Base-by-base conservation (phyloP, 2,113 vertebrate species). In the Hyaena hyaena region DNA sequence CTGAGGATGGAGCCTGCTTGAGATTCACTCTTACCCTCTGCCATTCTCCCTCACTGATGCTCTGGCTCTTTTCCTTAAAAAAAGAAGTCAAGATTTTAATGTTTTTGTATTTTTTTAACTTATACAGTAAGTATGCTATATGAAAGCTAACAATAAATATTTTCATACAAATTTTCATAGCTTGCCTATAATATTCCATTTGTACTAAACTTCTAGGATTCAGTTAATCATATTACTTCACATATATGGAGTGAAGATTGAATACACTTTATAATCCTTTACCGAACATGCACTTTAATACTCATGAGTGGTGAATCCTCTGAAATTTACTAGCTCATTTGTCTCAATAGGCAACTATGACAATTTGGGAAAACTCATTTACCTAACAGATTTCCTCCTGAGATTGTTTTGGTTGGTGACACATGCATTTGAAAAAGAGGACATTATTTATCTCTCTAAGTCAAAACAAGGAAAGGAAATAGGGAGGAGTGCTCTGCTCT, bases 251-350 rank as follows among this genome's bases (percentile, higher is more conserved):
- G 5, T 95, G 15, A 90, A 90, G 55, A 66, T 21, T 63, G n/a
- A 96, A 19, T 83, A 61, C 24, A 19, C 39, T 12, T 50, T 94
- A 68, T 82, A 73, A 79, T 88, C 98, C 91, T 94, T 96, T 96
- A 26, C 53, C 61, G 93, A 96, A 80, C 19, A 16, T 53, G 26
- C 0, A 93, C 10, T 96, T 16, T 80, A 43, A 89, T 79, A 96
- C 19, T 35, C 90, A 28, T 50, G 90, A 95, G 17, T 74, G 92
- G 48, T 31, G 39, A 92, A 93, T 66, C 4, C 63, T 97, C 55
- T 66, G 61, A 97, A 98, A 97, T 1, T 5, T 63, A 94, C 16
- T 74, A 69, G 88, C 0, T 21, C 68, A 50, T 97, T 93, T 97
- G 69, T 69, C 45, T 63, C 53, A n/a, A 23, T 73, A 85, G 84